Evolutionary conservation across 2,113 vertebrate species (phyloP).

Genomic region (Trematomus loennbergii): DNA sequence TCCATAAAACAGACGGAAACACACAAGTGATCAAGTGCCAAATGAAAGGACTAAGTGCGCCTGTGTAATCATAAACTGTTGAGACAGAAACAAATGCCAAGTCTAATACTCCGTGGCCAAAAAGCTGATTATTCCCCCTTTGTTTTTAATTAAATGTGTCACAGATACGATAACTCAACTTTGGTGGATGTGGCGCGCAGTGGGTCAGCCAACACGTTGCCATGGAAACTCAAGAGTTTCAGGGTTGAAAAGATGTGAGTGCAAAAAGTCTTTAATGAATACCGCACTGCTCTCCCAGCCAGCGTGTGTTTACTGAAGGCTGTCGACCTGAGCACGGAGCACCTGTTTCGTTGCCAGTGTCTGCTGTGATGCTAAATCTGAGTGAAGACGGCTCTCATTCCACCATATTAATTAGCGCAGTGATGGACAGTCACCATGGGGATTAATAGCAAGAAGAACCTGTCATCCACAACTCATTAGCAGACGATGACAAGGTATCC

Average conservation of each 20-base stretch:
- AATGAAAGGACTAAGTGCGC: conserved; percentile 16
- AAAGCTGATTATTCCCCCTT: conserved; percentile 39
- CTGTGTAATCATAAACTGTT: conserved; percentile 30
- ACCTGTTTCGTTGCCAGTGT: conserved; percentile 51
- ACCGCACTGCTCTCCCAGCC: conserved; percentile 51
- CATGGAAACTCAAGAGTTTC: conserved; percentile 74
- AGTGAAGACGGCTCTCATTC: conserved; percentile 23
- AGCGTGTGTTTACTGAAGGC: conserved; percentile 61
- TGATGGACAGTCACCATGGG: conserved; percentile 45
- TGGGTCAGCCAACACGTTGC: conserved; percentile 69
- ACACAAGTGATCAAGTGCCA: conserved; percentile 28
- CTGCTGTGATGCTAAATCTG: conserved; percentile 41
- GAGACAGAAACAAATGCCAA: conserved; percentile 29
- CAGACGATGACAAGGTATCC: neutral
- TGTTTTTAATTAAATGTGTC: conserved; percentile 72
- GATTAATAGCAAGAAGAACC: conserved; percentile 26
- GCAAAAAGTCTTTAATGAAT: conserved; percentile 75
- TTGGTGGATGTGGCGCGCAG: conserved; percentile 31
- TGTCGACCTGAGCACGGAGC: conserved; percentile 42
- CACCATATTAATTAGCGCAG: conserved; percentile 50
- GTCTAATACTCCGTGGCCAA: conserved; percentile 22
- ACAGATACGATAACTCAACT: conserved; percentile 63
- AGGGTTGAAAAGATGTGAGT: conserved; percentile 68
- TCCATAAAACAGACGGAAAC: conserved; percentile 10
- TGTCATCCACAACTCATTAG: conserved; percentile 37